Evolutionary conservation across 53 echinoderm and acorn worm genomes (phyloP), one percentile per base, ranked within the genome.

Genomic region (Apostichopus leukothele): DNA sequence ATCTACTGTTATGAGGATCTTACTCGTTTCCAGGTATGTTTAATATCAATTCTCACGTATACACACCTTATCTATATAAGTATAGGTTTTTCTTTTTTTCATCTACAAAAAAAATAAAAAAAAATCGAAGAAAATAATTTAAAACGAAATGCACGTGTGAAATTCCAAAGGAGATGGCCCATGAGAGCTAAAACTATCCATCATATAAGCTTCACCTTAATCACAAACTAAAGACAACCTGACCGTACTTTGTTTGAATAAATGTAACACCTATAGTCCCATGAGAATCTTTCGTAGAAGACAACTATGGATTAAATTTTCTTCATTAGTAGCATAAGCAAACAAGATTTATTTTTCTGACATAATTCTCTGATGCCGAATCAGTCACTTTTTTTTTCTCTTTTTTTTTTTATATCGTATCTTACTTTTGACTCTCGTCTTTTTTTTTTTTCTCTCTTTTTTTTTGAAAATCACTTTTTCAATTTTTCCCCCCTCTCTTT

Each of bases 331-430:
- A 52, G 18, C 53, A 81, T 55, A 81, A 81, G 81, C 59, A 81
- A 81, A 81, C 81, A 81, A 81, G 81, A 81, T 81, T 81, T 81
- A 81, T 81, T 81, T 81, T 81, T 51, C 21, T 54, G 55, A n/a
- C 54, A 59, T 81, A 81, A 55, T 81, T n/a, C 52, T 81, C 81
- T 55, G 81, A 81, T 81, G 81, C 23, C 81, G 23, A 55, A 81
- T 81, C 81, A 81, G 55, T 81, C 81, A 81, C 54, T 78, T 78
- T 51, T 53, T 16, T 55, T 51, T 50, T 39, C 2, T 39, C 0
- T 39, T 0, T 3, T 3, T 39, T 39, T 39, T 39, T 39, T 53
- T 79, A 18, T 18, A 11, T 13, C 63, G 63, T 63, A 16, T 63
- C 12, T 16, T 16, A 63, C 63, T 63, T 16, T 16, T 16, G 63